Percentiles rank a stretch among this genome's conserved stretches.
phyloP scores from a whole-genome alignment of 2,113 vertebrate genomes.

The Etheostoma spectabile region DNA sequence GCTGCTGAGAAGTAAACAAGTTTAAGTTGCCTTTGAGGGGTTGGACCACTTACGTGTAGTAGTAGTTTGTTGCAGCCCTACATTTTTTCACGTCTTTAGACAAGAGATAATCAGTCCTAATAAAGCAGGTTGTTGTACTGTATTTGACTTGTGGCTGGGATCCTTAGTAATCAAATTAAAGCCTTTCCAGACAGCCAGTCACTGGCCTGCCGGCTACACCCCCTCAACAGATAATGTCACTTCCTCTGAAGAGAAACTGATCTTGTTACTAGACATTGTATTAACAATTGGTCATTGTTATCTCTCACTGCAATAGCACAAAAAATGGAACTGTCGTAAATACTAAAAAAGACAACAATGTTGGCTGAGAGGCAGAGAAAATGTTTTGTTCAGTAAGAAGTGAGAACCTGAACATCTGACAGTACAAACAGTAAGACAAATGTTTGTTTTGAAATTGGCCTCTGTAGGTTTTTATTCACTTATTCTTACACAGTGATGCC shows the following conservation, averaged over 20 bases:
- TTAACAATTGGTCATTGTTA: conserved; percentile 31
- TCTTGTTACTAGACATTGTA: conserved; percentile 40
- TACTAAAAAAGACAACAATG: conserved; percentile 26
- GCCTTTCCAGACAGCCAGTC: conserved; percentile 52
- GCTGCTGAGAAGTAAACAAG: not conserved
- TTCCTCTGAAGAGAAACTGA: conserved; percentile 65
- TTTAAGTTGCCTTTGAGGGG: not conserved
- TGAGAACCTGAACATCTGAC: conserved; percentile 28
- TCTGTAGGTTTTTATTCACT: not conserved
- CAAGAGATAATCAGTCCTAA: conserved; percentile 8
- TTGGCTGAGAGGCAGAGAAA: conserved; percentile 31
- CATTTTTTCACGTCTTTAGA: not conserved
- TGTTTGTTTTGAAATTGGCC: conserved; percentile 16
- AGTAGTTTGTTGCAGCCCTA: not conserved
- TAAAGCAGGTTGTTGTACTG: conserved; percentile 23
- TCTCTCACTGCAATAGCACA: conserved; percentile 47
- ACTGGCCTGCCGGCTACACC: conserved; percentile 37
- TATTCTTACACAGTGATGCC: not conserved
- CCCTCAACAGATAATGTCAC: conserved; percentile 63
- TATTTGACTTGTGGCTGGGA: conserved; percentile 55
- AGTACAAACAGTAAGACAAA: conserved; percentile 36
- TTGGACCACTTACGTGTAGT: not conserved
- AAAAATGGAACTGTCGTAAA: conserved; percentile 33
- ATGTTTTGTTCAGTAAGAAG: conserved; percentile 27
- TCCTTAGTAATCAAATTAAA: conserved; percentile 57